These are phyloP conservation scores for Ophioderma brevispina DNA, from an alignment of 35 echinoderm and acorn worm genomes.

Conservation along the genomic window DNA sequence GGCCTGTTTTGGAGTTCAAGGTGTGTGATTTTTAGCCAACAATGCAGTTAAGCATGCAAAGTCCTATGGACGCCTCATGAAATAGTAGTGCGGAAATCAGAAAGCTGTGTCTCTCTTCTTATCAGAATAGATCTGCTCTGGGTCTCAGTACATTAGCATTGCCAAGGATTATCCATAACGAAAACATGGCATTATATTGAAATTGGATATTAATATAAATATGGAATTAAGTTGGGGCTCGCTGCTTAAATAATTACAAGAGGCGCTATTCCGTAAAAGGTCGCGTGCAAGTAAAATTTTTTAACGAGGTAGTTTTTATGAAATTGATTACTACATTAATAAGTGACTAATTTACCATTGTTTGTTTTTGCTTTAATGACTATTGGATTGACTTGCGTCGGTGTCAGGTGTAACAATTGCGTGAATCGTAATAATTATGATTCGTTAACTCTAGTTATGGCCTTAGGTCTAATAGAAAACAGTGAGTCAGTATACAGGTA, in stretches of 20 bases:
- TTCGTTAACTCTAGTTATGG: no score
- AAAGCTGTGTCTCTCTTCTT: slow-evolving; percentile 13
- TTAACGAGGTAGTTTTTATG: neutral
- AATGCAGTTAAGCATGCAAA: no score
- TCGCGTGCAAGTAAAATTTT: neutral
- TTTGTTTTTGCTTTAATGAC: neutral
- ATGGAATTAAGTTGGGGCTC: neutral
- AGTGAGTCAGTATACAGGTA: no score
- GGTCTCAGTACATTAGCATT: neutral
- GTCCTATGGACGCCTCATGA: neutral
- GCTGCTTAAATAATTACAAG: neutral
- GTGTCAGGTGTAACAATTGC: no score
- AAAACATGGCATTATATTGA: slow-evolving; percentile 14
- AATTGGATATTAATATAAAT: slow-evolving; percentile 5
- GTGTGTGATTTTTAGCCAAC: no score
- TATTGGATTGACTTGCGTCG: no score
- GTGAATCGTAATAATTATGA: no score
- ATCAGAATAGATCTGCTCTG: neutral
- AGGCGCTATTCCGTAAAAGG: neutral
- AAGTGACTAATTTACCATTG: slow-evolving; percentile 3
- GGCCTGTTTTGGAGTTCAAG: no score
- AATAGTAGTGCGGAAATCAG: neutral
- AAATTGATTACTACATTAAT: neutral
- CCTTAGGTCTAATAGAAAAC: no score
- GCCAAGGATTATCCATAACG: neutral